Evolutionary conservation across 2,113 vertebrate species (phyloP), one percentile per base, ranked within the genome.

Genomic region (Corynorhinus townsendii): DNA sequence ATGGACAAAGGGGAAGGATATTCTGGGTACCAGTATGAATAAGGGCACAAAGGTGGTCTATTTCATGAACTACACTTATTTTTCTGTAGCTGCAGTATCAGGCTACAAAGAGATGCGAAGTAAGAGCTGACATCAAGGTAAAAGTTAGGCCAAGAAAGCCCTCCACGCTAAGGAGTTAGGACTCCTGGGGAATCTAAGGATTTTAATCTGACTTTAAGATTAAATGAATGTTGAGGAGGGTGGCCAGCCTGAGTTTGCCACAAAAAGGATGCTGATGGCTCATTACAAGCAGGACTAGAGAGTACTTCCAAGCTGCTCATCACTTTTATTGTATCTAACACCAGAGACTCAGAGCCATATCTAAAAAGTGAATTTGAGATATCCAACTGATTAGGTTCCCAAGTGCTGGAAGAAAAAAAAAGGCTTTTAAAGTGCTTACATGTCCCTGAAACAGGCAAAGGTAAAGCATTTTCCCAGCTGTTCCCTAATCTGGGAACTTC

Each of bases 281-380:
- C 62, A 38, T 24, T 33, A 38, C 0, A n/a, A n/a, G 40, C 6
- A 49, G 38, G 26, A 72, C 28, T 86, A 35, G 79, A 83, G 59
- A 82, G 33, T 28, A 90, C 47, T 85, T 89, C 72, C 33, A 66
- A 45, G 43, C 43, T 86, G n/a, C 33, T 66, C 24, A n/a, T 90
- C 86, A 26, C 24, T 93, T 81, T 76, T n/a, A 87, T 59, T 90
- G 26, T 40, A 56, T 82, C 86, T 76, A 81, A 93, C 64, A 80
- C 40, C 73, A 68, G 52, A 49, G n/a, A 89, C 38, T 80, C 64
- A 52, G 49, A 96, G 73, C 35, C 6, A 4, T 64, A 35, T 89
- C 43, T 75, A 56, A 96, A 96, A 79, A 80, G 75, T 3, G 20
- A 96, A 93, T 84, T 49, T 79, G 62, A 94, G 69, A 96, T 83